These are phyloP conservation scores for Chymomyza amoena DNA, from an alignment of 2,888 invertebrate species.

Conservation along the genomic window DNA sequence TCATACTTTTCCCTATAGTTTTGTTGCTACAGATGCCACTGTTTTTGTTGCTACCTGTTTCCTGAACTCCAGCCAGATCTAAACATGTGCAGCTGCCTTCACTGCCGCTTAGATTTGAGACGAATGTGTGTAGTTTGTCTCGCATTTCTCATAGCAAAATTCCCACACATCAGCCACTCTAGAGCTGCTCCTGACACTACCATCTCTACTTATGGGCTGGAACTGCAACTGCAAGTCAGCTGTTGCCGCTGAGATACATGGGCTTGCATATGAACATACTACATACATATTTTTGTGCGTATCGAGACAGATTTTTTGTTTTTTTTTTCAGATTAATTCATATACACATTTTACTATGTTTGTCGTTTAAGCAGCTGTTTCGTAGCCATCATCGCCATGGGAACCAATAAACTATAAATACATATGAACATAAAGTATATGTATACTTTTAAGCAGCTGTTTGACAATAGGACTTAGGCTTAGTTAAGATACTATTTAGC, in stretches of 20 bases:
- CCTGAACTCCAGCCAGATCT: conserved; percentile 37
- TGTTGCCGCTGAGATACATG: conserved; percentile 31
- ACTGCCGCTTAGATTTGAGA: conserved; percentile 12
- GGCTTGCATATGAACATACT: not conserved
- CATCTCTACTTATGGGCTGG: conserved; percentile 44
- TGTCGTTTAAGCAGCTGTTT: conserved; percentile 58
- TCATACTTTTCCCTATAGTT: not conserved
- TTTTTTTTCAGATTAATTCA: conserved; percentile 63
- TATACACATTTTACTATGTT: conserved; percentile 53
- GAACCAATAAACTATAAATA: not conserved
- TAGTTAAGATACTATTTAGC: no score
- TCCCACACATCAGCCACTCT: conserved; percentile 48
- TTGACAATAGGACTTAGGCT: not conserved
- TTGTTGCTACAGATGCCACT: not conserved
- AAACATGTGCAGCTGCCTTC: conserved; percentile 37
- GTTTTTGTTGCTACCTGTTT: conserved; percentile 18
- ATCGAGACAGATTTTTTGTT: conserved; percentile 45
- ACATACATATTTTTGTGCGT: conserved; percentile 52
- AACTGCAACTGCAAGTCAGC: conserved; percentile 63
- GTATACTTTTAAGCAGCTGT: not conserved
- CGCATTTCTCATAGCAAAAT: conserved; percentile 61
- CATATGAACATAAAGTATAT: no score
- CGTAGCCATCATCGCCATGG: conserved; percentile 28
- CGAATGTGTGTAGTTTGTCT: conserved; percentile 41
- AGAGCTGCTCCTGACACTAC: conserved; percentile 12